phyloP scores from a whole-genome alignment of 2,797 vertebrate species.

The Glyptemys insculpta region DNA sequence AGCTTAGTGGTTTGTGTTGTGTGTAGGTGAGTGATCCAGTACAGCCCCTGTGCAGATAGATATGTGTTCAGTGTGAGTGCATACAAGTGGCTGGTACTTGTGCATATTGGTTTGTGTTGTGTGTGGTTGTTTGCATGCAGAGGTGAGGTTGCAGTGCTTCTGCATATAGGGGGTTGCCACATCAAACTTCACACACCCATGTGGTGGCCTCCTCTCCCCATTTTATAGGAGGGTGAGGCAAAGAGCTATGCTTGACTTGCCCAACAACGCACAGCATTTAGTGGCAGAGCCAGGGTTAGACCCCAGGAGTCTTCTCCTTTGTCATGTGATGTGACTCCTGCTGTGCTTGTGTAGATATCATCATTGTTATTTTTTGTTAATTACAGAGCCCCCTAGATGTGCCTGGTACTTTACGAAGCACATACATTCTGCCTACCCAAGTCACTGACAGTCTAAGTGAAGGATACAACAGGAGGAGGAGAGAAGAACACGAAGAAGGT shows the following conservation, averaged over 20 bases:
- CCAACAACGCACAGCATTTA: background rate
- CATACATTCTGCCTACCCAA: background rate
- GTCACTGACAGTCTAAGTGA: background rate
- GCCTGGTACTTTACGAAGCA: background rate
- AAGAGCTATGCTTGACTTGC: background rate
- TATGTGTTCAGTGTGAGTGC: background rate
- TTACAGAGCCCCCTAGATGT: background rate
- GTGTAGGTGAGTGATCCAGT: background rate
- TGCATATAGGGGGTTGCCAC: background rate
- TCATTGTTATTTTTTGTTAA: background rate
- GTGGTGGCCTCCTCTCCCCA: background rate
- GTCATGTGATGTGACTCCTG: background rate
- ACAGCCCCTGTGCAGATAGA: background rate
- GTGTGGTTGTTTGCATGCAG: background rate
- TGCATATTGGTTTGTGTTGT: background rate
- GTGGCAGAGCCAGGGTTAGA: background rate
- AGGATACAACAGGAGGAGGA: background rate
- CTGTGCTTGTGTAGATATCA: background rate
- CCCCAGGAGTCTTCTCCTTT: background rate
- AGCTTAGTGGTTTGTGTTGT: rapidly evolving
- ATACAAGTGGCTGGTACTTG: background rate
- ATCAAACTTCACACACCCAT: background rate
- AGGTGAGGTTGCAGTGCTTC: background rate
- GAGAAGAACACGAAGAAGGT: background rate
- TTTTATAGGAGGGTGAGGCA: background rate